These are phyloP conservation scores for Perognathus longimembris DNA, from an alignment of 2,113 vertebrate species.

Conservation along the genomic window DNA sequence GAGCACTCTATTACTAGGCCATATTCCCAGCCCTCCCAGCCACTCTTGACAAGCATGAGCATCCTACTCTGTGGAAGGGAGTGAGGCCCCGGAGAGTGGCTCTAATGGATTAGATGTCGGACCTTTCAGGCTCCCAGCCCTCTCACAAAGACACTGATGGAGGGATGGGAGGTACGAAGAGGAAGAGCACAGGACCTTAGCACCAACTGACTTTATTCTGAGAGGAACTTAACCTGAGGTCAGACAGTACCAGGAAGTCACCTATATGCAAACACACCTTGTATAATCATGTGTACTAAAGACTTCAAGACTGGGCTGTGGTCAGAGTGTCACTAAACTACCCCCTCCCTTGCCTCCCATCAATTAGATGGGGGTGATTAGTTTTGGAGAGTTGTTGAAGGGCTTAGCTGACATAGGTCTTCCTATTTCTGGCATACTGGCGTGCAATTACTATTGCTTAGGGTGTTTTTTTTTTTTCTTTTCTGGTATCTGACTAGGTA, in stretches of 20 bases:
- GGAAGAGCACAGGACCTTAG: not conserved
- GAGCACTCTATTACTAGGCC: no score
- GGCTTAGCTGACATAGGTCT: not conserved
- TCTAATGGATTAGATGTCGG: not conserved
- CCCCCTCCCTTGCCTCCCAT: no score
- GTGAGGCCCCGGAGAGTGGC: not conserved
- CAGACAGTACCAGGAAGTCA: not conserved
- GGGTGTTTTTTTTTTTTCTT: not conserved
- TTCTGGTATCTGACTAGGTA: not conserved
- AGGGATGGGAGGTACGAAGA: not conserved
- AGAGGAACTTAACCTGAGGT: not conserved
- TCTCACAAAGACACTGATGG: not conserved
- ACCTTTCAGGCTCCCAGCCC: no score
- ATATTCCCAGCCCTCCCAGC: no score
- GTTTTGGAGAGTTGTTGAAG: not conserved
- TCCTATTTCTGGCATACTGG: not conserved
- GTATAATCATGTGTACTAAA: not conserved
- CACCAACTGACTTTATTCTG: not conserved
- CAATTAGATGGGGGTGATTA: not conserved
- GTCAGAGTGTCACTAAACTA: not conserved
- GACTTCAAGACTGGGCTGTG: not conserved
- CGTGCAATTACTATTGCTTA: not conserved
- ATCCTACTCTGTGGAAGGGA: not conserved
- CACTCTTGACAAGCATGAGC: not conserved
- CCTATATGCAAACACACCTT: not conserved